Evolutionary conservation across 2,888 invertebrate genomes (phyloP).

Genomic region (Epinotia bilunana): DNA sequence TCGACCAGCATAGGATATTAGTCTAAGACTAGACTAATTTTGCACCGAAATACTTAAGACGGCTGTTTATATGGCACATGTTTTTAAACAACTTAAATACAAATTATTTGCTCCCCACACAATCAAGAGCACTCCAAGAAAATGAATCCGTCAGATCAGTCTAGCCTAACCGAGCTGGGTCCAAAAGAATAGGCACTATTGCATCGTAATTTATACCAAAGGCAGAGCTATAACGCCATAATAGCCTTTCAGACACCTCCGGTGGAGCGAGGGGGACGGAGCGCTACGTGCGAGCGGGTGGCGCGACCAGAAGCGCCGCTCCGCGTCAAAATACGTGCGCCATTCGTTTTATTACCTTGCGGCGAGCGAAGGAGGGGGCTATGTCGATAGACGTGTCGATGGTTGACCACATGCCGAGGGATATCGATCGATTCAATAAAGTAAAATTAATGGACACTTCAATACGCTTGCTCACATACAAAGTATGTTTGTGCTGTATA

Average conservation of each 20-base stretch:
- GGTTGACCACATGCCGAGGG: background rate
- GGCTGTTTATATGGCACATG: background rate
- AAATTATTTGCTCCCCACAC: background rate
- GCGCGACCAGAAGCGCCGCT: slow-evolving; percentile 83
- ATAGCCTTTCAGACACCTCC: slow-evolving; percentile 80
- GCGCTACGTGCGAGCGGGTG: slow-evolving; percentile 63
- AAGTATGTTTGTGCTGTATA: no score
- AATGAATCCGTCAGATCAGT: slow-evolving; percentile 69
- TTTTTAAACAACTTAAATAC: background rate
- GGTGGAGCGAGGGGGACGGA: slow-evolving; percentile 64
- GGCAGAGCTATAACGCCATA: slow-evolving; percentile 76
- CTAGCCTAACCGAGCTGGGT: slow-evolving; percentile 63
- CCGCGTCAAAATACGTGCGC: slow-evolving; percentile 84
- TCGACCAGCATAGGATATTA: no score
- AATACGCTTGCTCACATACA: no score
- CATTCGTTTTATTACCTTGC: slow-evolving; percentile 82
- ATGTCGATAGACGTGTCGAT: slow-evolving; percentile 64
- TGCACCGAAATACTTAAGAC: background rate
- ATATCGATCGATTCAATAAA: background rate
- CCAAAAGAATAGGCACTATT: slow-evolving; percentile 79
- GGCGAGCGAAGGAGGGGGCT: slow-evolving; percentile 56
- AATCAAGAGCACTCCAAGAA: slow-evolving; percentile 51
- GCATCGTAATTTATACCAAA: slow-evolving; percentile 81
- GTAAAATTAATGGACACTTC: no score
- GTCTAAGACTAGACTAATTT: background rate